Conservation (phyloP, 2,113 vertebrate genomes). For the Chionomys nivalis region DNA sequence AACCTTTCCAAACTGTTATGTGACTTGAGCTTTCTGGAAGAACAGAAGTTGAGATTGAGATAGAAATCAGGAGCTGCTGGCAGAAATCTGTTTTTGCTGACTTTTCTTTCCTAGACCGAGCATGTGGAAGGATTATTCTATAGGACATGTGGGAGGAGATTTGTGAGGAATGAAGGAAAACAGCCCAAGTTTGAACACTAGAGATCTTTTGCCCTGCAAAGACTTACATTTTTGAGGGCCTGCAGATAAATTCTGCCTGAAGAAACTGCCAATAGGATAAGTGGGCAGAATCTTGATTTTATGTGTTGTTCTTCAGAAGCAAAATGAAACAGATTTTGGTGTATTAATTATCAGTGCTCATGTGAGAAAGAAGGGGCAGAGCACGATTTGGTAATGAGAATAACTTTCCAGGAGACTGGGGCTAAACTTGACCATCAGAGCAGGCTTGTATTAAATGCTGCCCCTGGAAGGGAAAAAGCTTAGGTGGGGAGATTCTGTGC, state of each 20-base stretch:
- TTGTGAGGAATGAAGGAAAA: background rate
- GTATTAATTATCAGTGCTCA: background rate
- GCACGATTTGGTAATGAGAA: background rate
- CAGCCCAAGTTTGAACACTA: background rate
- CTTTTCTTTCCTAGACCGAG: background rate
- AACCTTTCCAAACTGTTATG: background rate
- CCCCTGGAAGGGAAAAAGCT: background rate
- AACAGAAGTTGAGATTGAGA: background rate
- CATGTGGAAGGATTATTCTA: conserved; percentile 27
- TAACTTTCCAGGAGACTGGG: background rate
- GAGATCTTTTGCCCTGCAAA: background rate
- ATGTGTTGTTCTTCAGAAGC: background rate
- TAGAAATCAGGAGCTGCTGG: background rate
- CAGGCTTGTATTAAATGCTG: background rate
- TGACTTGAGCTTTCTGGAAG: background rate
- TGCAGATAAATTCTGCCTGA: background rate
- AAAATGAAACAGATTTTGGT: background rate
- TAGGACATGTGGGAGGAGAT: background rate
- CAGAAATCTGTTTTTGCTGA: background rate
- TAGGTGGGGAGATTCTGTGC: background rate
- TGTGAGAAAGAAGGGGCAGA: background rate
- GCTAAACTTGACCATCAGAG: background rate
- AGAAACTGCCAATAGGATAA: background rate
- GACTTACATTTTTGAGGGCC: background rate
- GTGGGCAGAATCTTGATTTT: background rate